A percentile compares a stretch with the other conserved stretches of the same genome.
These are phyloP conservation scores for Anastatus disparis DNA, from an alignment of 1,140 invertebrate species.

Conservation along the genomic window DNA sequence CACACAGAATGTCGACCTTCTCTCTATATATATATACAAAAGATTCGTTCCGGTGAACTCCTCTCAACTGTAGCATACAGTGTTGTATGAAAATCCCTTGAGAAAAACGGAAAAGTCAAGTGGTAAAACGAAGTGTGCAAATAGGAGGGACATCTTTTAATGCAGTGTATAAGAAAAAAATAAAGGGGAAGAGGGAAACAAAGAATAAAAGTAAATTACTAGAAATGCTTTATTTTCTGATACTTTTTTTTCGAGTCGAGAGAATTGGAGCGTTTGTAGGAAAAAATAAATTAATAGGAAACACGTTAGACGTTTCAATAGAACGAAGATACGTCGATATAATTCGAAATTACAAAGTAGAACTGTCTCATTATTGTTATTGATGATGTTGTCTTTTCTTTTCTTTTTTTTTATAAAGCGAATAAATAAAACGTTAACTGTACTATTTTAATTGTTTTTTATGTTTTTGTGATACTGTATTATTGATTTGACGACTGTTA, in stretches of 20 bases:
- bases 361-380: background rate
- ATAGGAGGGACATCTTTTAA: too few species aligned
- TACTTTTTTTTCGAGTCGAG: too few species aligned
- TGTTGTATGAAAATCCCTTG: background rate
- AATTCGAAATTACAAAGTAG: background rate
- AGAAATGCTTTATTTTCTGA: slow-evolving; percentile 9
- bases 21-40: too few species aligned
- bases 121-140: slow-evolving; percentile 1
- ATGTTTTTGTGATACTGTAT: too few species aligned
- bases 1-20: slow-evolving; percentile 58
- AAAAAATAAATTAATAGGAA: too few species aligned
- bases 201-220: slow-evolving; percentile 7
- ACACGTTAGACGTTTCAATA: too few species aligned
- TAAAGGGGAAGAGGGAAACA: background rate
- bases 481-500: too few species aligned
- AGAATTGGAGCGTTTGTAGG: too few species aligned
- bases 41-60: background rate
- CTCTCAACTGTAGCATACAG: background rate
- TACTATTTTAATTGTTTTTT: too few species aligned
- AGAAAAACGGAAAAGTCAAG: background rate
- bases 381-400: background rate
- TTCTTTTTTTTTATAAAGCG: background rate
- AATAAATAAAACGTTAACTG: too few species aligned
- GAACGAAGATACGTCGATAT: too few species aligned
- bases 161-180: too few species aligned